Base-by-base conservation (phyloP, 2,888 invertebrate species). In the Hanleya hanleyi region DNA sequence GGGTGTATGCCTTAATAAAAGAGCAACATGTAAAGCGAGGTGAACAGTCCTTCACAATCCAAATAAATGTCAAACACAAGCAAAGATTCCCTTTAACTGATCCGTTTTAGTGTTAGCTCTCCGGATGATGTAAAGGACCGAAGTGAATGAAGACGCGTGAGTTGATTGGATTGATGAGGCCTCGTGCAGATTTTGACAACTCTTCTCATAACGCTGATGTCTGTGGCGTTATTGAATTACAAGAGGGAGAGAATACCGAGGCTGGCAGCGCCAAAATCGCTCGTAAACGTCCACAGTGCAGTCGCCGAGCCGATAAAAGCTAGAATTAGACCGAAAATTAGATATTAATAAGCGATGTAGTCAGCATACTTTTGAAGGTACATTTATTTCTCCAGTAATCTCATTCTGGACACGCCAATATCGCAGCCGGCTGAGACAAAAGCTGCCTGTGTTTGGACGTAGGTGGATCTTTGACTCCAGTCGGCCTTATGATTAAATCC, bases 261-360 rank as follows among this genome's bases (percentile, higher is more conserved):
- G 1, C 29, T 26, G 15, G 32, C 26, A 12, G 12, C 22, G 32
- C 57, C 32, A 9, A 57, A 57, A 57, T 57, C 57, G 12, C 57
- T 29, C 57, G 12, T 57, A 57, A 26, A 22, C 57, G 57, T 57
- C 57, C 29, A 15, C 57, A 26, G 29, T 57, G 26, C 22, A 57
- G 22, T 29, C 57, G 57, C 26, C 32, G 57, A 57, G 26, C 57
- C 57, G 57, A 57, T 57, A 57, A 57, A 57, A 57, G 57, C 57
- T 57, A 32, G 57, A 22, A 57, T 57, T 57, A 57, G 18, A 57
- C 32, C 32, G 57, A 22, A 32, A 57, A 57, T 57, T 26, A 2
- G 57, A 57, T 57, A 57, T 57, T 57, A 57, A 57, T 57, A 57
- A 57, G 22, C 57, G 22, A 15, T 57, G 57, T 57, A 57, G 57